Evolutionary conservation across 1,140 invertebrate species (phyloP).

Genomic region (Platyscapa corneri): DNA sequence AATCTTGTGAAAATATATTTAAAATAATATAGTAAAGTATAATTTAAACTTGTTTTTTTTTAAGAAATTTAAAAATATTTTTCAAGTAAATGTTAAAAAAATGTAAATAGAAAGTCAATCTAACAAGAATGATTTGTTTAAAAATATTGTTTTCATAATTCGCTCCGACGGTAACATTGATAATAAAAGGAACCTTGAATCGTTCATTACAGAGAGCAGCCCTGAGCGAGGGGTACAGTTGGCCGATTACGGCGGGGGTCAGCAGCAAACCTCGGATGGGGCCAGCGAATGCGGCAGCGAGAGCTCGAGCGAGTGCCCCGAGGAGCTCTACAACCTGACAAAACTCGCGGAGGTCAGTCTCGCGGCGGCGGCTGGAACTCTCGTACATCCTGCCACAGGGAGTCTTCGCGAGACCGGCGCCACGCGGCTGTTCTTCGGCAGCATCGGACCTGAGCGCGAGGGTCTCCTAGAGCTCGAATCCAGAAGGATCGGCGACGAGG

Average conservation of each 20-base stretch:
- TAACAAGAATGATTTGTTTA: no score
- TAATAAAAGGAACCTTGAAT: background rate
- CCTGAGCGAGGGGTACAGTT: conserved; percentile 66
- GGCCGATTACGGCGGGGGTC: conserved; percentile 65
- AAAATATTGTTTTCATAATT: no score
- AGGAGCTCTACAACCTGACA: conserved; percentile 84
- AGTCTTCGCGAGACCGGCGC: background rate
- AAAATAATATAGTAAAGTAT: no score
- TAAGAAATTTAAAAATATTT: no score
- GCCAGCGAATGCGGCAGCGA: conserved; percentile 72
- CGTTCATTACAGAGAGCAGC: conserved; percentile 64
- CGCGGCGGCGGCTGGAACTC: conserved; percentile 77
- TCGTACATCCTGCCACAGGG: conserved; percentile 62
- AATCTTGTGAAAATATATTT: no score
- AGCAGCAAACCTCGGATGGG: conserved; percentile 69
- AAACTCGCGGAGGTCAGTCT: conserved; percentile 83
- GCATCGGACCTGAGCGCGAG: conserved; percentile 68
- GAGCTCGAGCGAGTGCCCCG: conserved; percentile 75
- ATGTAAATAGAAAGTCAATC: no score
- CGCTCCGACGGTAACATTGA: no score
- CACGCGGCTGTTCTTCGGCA: conserved; percentile 50
- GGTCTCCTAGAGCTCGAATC: conserved; percentile 58
- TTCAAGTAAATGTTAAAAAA: no score
- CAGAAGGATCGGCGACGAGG: conserved; percentile 34
- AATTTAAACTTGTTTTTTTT: no score